Percentiles rank a stretch among this genome's conserved stretches.
These are phyloP conservation scores for Coregonus sp. DNA, from an alignment of 2,797 vertebrate genomes.

Conservation along the genomic window DNA sequence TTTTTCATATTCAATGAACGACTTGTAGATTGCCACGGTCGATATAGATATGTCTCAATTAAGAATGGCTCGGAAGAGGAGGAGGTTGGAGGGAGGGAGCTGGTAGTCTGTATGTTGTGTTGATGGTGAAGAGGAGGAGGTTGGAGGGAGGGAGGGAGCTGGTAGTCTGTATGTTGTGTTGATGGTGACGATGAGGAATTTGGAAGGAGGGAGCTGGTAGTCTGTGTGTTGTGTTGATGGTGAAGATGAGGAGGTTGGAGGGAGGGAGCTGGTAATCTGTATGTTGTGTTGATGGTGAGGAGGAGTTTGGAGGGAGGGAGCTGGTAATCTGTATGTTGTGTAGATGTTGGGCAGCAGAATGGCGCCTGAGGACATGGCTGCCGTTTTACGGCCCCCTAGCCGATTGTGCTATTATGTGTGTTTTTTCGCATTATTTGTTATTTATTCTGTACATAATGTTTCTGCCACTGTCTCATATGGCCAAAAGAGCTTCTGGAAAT, in stretches of 20 bases:
- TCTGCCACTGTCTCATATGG: too few relatives aligned
- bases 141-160: constrained; percentile 1
- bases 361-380: too few relatives aligned
- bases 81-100: background rate
- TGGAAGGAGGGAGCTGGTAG: constrained; percentile 18
- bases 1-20: constrained; percentile 81
- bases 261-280: constrained; percentile 1
- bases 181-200: constrained; percentile 9
- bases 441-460: too few relatives aligned
- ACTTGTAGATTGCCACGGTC: constrained; percentile 77
- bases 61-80: constrained; percentile 43
- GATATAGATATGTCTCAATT: constrained; percentile 78
- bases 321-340: too few relatives aligned
- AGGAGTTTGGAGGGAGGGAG: too few relatives aligned
- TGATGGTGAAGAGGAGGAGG: constrained; percentile 12
- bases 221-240: constrained; percentile 47
- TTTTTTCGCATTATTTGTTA: too few relatives aligned
- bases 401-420: too few relatives aligned
- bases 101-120: constrained; percentile 49
- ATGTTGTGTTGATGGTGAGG: too few relatives aligned
- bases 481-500: too few relatives aligned
- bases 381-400: too few relatives aligned
- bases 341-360: too few relatives aligned
- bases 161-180: constrained; percentile 48
- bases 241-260: constrained; percentile 3